These are phyloP conservation scores for Portunus trituberculatus DNA, from an alignment of 1,140 invertebrate species.

Conservation along the genomic window DNA sequence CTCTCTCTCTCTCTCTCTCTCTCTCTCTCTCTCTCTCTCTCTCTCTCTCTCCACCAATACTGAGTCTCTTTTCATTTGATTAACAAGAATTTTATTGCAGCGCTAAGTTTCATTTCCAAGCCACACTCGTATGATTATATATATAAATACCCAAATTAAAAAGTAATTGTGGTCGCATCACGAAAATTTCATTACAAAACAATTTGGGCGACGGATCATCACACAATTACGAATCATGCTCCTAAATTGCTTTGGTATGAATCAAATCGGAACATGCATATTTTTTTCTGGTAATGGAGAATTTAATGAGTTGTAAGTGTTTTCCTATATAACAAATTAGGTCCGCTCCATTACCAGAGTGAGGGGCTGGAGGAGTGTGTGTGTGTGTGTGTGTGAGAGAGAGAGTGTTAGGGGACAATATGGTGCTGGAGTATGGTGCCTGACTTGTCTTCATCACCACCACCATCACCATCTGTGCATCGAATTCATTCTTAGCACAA, in stretches of 20 bases:
- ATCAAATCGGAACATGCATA: conserved; percentile 1
- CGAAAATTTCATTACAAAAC: background rate
- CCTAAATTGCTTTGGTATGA: background rate
- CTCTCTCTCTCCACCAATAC: background rate
- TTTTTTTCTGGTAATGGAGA: conserved; percentile 1
- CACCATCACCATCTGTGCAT: background rate
- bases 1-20: no score
- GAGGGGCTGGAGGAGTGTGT: background rate
- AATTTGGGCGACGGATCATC: background rate
- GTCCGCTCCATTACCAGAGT: background rate
- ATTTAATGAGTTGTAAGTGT: conserved; percentile 23
- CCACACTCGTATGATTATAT: no score
- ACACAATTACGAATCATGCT: background rate
- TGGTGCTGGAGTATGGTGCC: background rate
- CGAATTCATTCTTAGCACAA: no score
- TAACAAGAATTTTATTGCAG: background rate
- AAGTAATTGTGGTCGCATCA: background rate
- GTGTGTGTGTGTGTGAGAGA: conserved; percentile 13
- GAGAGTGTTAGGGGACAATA: background rate
- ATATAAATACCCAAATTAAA: no score
- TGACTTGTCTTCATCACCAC: background rate
- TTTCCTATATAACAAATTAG: conserved; percentile 15
- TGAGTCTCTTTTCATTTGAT: background rate
- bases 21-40: no score
- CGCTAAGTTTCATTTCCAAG: background rate